Evolutionary conservation across 1,140 invertebrate genomes (phyloP).

Genomic region (Homarus americanus): DNA sequence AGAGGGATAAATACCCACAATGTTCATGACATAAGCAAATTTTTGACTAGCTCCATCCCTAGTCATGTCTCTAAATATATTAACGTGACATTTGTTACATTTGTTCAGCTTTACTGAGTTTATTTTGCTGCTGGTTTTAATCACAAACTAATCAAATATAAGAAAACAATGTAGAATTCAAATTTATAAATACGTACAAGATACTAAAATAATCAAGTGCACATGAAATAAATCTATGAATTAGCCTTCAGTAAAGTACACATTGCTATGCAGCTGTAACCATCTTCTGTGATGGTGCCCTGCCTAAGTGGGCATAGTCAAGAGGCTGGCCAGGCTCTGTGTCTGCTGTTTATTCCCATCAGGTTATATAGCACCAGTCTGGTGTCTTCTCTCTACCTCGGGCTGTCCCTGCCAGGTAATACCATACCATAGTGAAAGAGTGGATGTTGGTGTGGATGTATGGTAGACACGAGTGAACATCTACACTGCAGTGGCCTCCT

Average conservation of each 20-base stretch:
- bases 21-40: too few relatives aligned
- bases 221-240: not conserved
- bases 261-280: not conserved
- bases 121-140: not conserved
- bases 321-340: not conserved
- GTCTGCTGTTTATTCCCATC: not conserved
- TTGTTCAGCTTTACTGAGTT: not conserved
- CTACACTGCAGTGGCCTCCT: constrained; percentile 50
- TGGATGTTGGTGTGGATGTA: not conserved
- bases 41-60: too few relatives aligned
- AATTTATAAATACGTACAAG: not conserved
- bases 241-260: not conserved
- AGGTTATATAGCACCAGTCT: not conserved
- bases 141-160: not conserved
- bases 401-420: too few relatives aligned
- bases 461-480: not conserved
- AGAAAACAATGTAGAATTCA: not conserved
- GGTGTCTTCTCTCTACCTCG: not conserved
- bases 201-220: not conserved
- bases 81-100: not conserved
- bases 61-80: too few relatives aligned
- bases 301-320: not conserved
- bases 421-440: not conserved
- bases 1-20: too few relatives aligned
- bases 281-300: not conserved